A percentile compares a stretch with the other conserved stretches of the same genome.
Conservation (phyloP, 2,888 invertebrate species). For the Ectemnius cavifrons region DNA sequence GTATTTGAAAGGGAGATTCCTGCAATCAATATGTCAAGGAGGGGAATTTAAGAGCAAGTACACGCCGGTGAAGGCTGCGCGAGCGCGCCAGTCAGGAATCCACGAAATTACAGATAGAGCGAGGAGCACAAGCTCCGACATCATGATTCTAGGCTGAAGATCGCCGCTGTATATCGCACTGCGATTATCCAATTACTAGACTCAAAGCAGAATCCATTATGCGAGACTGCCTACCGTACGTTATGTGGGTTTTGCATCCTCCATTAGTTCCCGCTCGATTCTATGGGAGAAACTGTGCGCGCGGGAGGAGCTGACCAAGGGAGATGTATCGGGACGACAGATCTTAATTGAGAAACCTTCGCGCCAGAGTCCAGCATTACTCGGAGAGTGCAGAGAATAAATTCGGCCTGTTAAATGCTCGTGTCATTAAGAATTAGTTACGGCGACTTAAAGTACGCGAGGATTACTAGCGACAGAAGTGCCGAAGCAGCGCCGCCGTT, state of each 20-base stretch:
- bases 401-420: no score
- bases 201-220: conserved; percentile 57
- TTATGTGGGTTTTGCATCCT: conserved; percentile 28
- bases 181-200: conserved; percentile 60
- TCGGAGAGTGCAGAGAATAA: no score
- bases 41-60: conserved; percentile 22
- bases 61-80: conserved; percentile 24
- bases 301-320: conserved; percentile 26
- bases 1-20: conserved; percentile 26
- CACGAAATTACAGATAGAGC: conserved; percentile 49
- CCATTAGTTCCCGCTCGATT: conserved; percentile 54
- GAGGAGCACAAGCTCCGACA: conserved; percentile 42
- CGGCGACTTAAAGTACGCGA: no score
- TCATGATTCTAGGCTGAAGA: conserved; percentile 47
- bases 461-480: no score
- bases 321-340: conserved; percentile 23
- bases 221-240: conserved; percentile 41
- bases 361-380: no score
- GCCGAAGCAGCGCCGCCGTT: no score
- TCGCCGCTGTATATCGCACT: conserved; percentile 23
- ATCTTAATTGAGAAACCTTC: background rate
- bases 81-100: conserved; percentile 34
- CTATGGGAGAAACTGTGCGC: conserved; percentile 31
- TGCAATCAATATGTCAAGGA: conserved; percentile 19
- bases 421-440: no score